A percentile compares a stretch with the other conserved stretches of the same genome.
These are phyloP conservation scores for Thunnus maccoyii DNA, from an alignment of 2,113 vertebrate species.

Conservation along the genomic window DNA sequence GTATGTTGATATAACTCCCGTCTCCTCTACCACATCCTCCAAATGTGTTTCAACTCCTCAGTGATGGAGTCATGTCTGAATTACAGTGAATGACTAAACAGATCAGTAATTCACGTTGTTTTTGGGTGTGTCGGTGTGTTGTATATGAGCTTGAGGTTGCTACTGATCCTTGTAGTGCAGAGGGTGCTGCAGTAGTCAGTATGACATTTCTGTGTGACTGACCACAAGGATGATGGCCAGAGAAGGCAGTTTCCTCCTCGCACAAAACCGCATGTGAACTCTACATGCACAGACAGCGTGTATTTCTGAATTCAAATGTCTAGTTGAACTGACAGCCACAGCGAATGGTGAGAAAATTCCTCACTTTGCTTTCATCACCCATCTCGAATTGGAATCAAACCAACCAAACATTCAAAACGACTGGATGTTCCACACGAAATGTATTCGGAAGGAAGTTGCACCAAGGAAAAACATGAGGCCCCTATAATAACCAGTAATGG, in stretches of 20 bases:
- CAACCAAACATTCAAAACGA: background rate
- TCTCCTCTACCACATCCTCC: constrained; percentile 37
- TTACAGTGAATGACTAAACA: constrained; percentile 35
- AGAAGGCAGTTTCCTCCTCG: background rate
- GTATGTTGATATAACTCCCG: constrained; percentile 6
- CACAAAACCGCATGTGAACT: background rate
- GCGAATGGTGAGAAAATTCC: background rate
- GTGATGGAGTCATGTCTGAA: constrained; percentile 33
- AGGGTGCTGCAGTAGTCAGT: background rate
- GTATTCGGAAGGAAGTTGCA: constrained; percentile 63
- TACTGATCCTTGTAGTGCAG: background rate
- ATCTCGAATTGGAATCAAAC: constrained; percentile 8
- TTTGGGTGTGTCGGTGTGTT: constrained; percentile 1
- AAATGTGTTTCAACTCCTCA: constrained; percentile 26
- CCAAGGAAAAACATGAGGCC: constrained; percentile 37
- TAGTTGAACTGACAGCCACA: background rate
- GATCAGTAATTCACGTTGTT: constrained; percentile 4
- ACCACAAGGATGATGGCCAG: background rate
- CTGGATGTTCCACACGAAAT: constrained; percentile 34
- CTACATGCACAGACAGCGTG: background rate
- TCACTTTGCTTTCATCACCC: constrained; percentile 1
- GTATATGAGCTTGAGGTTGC: background rate
- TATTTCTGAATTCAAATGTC: background rate
- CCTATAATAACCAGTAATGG: constrained; percentile 65
- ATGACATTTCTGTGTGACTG: constrained; percentile 1